Base-by-base conservation (phyloP, 2,888 invertebrate species). In the Oxycera nigricornis region DNA sequence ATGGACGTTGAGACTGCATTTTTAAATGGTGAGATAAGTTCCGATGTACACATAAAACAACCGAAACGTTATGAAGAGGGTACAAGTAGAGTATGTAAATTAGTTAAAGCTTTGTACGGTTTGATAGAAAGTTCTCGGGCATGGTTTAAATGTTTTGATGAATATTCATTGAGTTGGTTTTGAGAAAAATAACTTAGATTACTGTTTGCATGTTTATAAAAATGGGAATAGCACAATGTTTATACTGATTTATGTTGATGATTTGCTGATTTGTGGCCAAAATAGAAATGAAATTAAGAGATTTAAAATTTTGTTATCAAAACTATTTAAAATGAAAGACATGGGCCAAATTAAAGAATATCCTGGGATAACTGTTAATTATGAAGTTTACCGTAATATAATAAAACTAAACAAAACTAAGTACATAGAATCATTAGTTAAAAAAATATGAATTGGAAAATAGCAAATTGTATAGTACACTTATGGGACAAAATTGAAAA, bases 71-170 rank as follows among this genome's bases (percentile, higher is more conserved):
- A 79, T 79, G 76, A 79, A 74, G 70, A 52, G 76, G 77, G 70
- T 1, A 52, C 73, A 22, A 75, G 80, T 76, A 80, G 78, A 78
- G 80, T 81, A 75, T 80, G 76, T 57, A 80, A 79, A 76, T 78
- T 80, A 61, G 61, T 79, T 20, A 80, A 79, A 61, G 67, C 79
- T 26, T 72, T 79, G 3, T 80, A 80, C 74, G 80, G 78, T 79
- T 75, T 65, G 65, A 65, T 17, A 4, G 65, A 65, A 24, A 65
- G 65, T 65, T n/a, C n/a, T n/a, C n/a, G n/a, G n/a, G n/a, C n/a
- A n/a, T n/a, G n/a, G n/a, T n/a, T n/a, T n/a, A n/a, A n/a, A n/a
- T n/a, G n/a, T n/a, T n/a, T n/a, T n/a, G n/a, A n/a, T 30, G n/a
- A n/a, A n/a, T n/a, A n/a, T n/a, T n/a, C n/a, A 39, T 39, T 39